Evolutionary conservation across 2,797 vertebrate species (phyloP).

Genomic region (Rhincodon typus): DNA sequence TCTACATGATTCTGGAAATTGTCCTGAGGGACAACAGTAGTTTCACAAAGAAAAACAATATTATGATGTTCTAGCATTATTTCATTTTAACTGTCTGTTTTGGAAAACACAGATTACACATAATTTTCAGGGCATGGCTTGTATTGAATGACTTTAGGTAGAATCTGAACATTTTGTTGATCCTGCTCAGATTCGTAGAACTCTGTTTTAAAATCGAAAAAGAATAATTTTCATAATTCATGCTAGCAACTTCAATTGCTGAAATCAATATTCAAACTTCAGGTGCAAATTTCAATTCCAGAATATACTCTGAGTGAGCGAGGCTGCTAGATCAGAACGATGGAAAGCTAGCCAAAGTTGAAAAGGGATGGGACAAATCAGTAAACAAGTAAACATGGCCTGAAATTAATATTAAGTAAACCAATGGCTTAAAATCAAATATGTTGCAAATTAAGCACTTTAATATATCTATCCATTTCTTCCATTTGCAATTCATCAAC

Average conservation of each 20-base stretch:
- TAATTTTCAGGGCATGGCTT: not conserved
- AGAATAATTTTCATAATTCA: not conserved
- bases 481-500: not conserved
- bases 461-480: not conserved
- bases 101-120: not conserved
- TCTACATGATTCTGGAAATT: not conserved
- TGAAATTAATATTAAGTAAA: not conserved
- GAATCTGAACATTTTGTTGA: not conserved
- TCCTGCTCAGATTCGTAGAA: not conserved
- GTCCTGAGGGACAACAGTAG: not conserved
- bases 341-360: too few species aligned
- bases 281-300: not conserved
- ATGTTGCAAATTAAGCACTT: not conserved
- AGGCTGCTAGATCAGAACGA: too few species aligned
- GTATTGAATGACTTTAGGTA: not conserved
- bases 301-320: too few species aligned
- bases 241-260: not conserved
- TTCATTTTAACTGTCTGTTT: too few species aligned
- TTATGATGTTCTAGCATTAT: not conserved
- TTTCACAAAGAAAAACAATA: not conserved
- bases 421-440: not conserved
- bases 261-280: not conserved
- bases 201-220: not conserved
- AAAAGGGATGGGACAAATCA: too few species aligned
- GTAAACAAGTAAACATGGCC: too few species aligned